Evolutionary conservation across 2,888 invertebrate species (phyloP), one percentile per base, ranked within the genome.

Genomic region (Nysson spinosus): DNA sequence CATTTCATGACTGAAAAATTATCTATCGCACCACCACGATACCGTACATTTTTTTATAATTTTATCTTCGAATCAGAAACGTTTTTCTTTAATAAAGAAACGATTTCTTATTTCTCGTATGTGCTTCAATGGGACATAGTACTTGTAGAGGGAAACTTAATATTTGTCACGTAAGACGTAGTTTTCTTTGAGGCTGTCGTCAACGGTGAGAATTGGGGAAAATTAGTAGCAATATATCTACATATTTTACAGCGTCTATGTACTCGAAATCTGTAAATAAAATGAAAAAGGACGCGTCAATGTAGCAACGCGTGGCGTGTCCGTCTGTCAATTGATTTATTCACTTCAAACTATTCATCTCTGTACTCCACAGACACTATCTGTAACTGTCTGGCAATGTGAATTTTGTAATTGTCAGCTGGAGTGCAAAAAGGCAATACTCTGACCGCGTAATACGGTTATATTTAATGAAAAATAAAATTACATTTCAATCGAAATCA

Each of bases 391-490:
- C 43, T 50, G 61, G 40, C 62, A 47, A 44, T 54, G 71, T 44
- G 63, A 61, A 32, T 64, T 44, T 42, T 67, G 42, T 74, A 74
- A 68, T 55, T 56, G 57, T 58, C 68, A 49, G 70, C 32, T 49
- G 61, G 17, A 47, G 49, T 30, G 58, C 56, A 42, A 49, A n/a
- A 67, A 57, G 73, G 75, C 68, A 74, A 73, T 64, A 70, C 55
- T 64, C 57, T 50, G 57, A 58, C 26, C 55, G 74, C 61, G 71
- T 64, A 47, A 64, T 57, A 56, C 60, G 62, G 61, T 58, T 67
- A 61, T 62, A 73, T 42, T 54, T 73, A 62, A 73, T 55, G 58
- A 61, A 39, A n/a, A 74, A 74, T 67, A 74, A 73, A 58, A 56
- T 56, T 52, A 71, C 56, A 68, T 71, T 62, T 67, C 51, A 61